Evolutionary conservation across 2,797 vertebrate genomes (phyloP), one percentile per base, ranked within the genome.

Genomic region (Pipistrellus nathusii): DNA sequence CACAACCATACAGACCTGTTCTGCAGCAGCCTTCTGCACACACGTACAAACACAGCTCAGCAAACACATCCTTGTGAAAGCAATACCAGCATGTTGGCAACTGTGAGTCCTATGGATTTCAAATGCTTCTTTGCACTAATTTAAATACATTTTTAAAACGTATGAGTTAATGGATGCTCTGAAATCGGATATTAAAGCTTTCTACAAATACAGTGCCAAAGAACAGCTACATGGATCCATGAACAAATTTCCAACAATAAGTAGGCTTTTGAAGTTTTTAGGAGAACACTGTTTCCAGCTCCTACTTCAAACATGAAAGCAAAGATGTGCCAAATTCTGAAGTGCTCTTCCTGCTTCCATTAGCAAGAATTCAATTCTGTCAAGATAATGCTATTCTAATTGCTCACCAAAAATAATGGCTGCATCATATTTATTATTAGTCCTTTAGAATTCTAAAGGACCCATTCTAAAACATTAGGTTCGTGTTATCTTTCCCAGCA

Each of bases 331-430:
- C 94, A 95, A 94, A 90, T 82, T 90, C 93, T 96, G 72, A 95
- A 94, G 89, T 88, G 32, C 81, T 91, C 93, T 95, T 81, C 85
- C 71, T 81, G 17, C 20, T 94, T 91, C 88, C 90, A 95, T 78
- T 84, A 91, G 85, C 66, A 91, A 72, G 82, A 91, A 95, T 94
- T 71, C 95, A 96, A n/a, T 96, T 95, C 90, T 92, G 89, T 95
- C 73, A 83, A 95, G 95, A 96, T 96, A 94, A 96, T 91, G 57
- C 55, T 75, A 27, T 93, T 94, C 94, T 96, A 96, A 97, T 92
- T 97, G 90, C 83, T 96, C 77, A 83, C 88, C 93, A 93, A 95
- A 91, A 96, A 92, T 96, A 96, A 90, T 86, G 38, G 73, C 69
- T 93, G 76, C 87, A 85, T 94, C 84, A 8, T 78, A 55, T 92